Base-by-base conservation (phyloP, 2,797 vertebrate species). In the Poeciliopsis paucimaculata region DNA sequence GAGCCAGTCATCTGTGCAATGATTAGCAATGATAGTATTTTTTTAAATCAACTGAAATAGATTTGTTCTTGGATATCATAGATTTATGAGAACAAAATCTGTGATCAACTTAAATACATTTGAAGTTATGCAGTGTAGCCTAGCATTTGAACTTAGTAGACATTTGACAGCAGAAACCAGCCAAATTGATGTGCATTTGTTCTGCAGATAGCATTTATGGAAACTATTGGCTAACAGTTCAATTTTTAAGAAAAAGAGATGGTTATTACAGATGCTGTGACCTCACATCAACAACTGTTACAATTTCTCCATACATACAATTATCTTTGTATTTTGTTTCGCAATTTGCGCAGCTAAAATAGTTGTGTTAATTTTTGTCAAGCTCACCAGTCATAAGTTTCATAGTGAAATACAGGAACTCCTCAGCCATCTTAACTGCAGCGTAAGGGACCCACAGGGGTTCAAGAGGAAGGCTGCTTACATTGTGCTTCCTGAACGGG, bases 311-410 rank as follows among this genome's bases (percentile, higher is more conserved):
- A 68, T 2, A 8, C 23, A n/a, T 15, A 70, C 39, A n/a, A 43
- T 71, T 45, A 15, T 66, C 7, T 39, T 66, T 39, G 8, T 23
- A 12, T 36, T 64, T 66, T 23, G 34, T 23, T 39, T 39, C 15
- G 26, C 1, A 70, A 26, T 71, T 28, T 72, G 43, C 26, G n/a
- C 41, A 10, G 12, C 39, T 7, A 1, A 49, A 74, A 68, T 41
- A 12, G 49, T 4, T 2, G 46, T 36, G 60, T 64, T n/a, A 45
- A 1, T 23, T 9, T 36, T 75, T 16, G 49, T 75, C 16, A 55
- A 71, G 83, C 90, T 89, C 72, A 95, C 95, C 94, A 11, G 91
- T 95, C 95, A 92, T 88, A 15, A 96, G 91, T 84, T 13, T 94
- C 72, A 96, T 47, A 26, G 86, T 90, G 85, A 96, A 96, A 80